Percentiles rank a stretch among this genome's conserved stretches.
Evolutionary conservation across 2,888 invertebrate species (phyloP).

Genomic region (Phasia obesa): DNA sequence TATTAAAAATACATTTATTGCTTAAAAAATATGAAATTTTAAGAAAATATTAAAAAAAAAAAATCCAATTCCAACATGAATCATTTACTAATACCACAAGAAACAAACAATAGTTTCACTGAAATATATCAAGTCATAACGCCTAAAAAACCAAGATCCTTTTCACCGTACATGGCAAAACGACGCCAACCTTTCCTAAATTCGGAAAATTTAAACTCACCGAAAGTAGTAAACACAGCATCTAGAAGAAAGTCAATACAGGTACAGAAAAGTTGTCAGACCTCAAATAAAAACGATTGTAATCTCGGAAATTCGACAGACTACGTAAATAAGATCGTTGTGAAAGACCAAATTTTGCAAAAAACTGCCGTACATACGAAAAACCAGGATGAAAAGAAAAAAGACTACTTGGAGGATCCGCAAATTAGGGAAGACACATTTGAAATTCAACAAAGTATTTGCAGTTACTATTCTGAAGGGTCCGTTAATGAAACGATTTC

Average conservation of each 20-base stretch:
- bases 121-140: neutral
- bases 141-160: slow-evolving; percentile 11
- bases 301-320: no score
- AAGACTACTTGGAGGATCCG: no score
- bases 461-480: slow-evolving; percentile 7
- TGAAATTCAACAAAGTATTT: neutral
- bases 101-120: neutral
- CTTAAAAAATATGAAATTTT: neutral
- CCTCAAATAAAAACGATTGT: no score
- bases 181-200: slow-evolving; percentile 13
- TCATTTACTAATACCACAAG: neutral
- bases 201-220: neutral
- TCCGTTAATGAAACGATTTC: neutral
- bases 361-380: no score
- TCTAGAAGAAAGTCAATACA: no score
- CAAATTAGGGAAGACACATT: neutral
- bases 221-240: no score
- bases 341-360: no score
- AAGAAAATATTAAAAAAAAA: neutral
- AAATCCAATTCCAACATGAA: slow-evolving; percentile 2
- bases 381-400: no score
- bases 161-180: slow-evolving; percentile 17
- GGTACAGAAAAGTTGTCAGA: no score
- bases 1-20: no score
- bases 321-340: no score